These are phyloP conservation scores for Cyprinella venusta DNA, from an alignment of 2,797 vertebrate species.

Conservation along the genomic window DNA sequence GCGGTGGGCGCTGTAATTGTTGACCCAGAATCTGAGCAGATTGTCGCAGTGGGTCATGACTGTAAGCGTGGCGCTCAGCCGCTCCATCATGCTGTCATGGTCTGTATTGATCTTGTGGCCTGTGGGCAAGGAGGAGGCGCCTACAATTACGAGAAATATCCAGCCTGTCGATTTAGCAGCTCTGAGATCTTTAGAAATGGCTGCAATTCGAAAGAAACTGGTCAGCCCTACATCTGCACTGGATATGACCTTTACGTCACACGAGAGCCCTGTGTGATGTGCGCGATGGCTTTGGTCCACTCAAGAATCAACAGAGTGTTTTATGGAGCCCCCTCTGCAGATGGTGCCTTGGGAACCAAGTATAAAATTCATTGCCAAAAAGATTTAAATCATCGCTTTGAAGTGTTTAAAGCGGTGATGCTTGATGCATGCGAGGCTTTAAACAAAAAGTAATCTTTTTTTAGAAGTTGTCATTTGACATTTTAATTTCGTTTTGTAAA, in stretches of 20 bases:
- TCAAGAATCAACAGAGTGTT: slow-evolving; percentile 86
- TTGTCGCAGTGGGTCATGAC: slow-evolving; percentile 84
- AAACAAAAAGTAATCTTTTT: slow-evolving; percentile 24
- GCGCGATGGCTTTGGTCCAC: slow-evolving; percentile 89
- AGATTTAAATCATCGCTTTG: slow-evolving; percentile 88
- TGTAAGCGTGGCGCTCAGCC: slow-evolving; percentile 70
- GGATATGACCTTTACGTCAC: slow-evolving; percentile 89
- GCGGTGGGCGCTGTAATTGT: slow-evolving; percentile 82
- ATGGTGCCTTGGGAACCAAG: slow-evolving; percentile 83
- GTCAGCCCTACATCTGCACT: slow-evolving; percentile 85
- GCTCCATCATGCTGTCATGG: slow-evolving; percentile 87
- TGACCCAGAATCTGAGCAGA: slow-evolving; percentile 69
- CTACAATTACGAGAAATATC: slow-evolving; percentile 69
- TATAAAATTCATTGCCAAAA: slow-evolving; percentile 83
- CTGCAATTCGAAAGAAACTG: slow-evolving; percentile 21
- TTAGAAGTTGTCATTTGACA: neutral
- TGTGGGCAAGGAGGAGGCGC: slow-evolving; percentile 81
- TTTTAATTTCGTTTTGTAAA: slow-evolving; percentile 31
- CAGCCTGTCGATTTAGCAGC: slow-evolving; percentile 66
- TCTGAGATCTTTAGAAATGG: neutral
- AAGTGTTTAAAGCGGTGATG: slow-evolving; percentile 83
- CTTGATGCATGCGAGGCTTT: slow-evolving; percentile 75
- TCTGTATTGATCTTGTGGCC: slow-evolving; percentile 87
- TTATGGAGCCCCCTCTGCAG: slow-evolving; percentile 76
- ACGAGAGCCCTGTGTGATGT: slow-evolving; percentile 89